Evolutionary conservation across 2,888 invertebrate genomes (phyloP), one percentile per base, ranked within the genome.

Genomic region (Apamea anceps): DNA sequence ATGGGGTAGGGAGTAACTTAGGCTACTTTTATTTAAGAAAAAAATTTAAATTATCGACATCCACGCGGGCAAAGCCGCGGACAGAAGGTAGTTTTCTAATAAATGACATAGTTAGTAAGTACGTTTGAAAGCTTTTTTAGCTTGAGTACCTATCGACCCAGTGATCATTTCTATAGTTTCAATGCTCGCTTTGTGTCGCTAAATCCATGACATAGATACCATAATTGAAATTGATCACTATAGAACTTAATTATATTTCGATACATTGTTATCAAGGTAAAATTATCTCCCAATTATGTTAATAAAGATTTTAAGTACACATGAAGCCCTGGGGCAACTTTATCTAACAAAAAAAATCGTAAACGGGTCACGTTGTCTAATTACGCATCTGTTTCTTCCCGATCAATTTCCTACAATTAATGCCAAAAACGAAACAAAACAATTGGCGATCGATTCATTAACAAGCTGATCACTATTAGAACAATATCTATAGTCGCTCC

Each of bases 351-450:
- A 15, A n/a, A 18, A 45, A 15, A 37, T 18, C 21, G 8, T 51
- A 57, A n/a, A 42, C 7, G 0, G 0, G 66, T n/a, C 21, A 21
- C 45, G 10, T 7, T n/a, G 15, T 51, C 28, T 73, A n/a, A 28
- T 80, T 18, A 51, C n/a, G 21, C 65, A 45, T 66, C 28, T 74
- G 8, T 67, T 74, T 66, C 13, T 42, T 67, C 15, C 2, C n/a
- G 54, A 45, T 51, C 21, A 28, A 76, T 62, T 48, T 76, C 21
- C 81, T 25, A 68, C 15, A 71, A 76, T 13, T 1, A 77, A 42
- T 57, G 62, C 66, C 28, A 81, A 57, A 68, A 37, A 21, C 4
- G 28, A 60, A 67, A 76, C 67, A 48, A 79, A 75, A 82, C 74
- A 76, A 48, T 82, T 76, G 12, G 13, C 62, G 12, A 67, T 54